Conservation (phyloP, 2,797 vertebrate species). For the Tapirus indicus region DNA sequence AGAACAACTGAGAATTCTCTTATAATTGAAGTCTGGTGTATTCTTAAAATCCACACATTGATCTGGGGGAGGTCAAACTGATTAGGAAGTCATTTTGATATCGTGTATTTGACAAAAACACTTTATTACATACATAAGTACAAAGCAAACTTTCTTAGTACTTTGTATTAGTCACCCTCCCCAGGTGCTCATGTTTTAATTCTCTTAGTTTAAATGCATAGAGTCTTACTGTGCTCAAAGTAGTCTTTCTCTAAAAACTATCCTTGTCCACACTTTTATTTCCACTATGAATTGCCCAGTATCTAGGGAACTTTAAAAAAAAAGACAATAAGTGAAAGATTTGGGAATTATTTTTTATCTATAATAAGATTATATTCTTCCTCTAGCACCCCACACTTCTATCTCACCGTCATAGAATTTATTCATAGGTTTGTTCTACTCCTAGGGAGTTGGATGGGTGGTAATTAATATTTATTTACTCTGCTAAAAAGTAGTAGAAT, state of each 20-base stretch:
- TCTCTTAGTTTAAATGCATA: not conserved
- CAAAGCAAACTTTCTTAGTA: conserved; percentile 28
- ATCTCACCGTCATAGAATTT: not conserved
- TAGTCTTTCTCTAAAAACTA: conserved; percentile 36
- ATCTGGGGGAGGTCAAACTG: not conserved
- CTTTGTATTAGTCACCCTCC: not conserved
- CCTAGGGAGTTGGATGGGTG: not conserved
- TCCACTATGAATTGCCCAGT: conserved; percentile 20
- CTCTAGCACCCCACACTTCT: not conserved
- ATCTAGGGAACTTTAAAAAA: not conserved
- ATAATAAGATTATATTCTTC: not conserved
- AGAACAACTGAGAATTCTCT: conserved; percentile 17
- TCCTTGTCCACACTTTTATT: conserved; percentile 9
- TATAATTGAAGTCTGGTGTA: not conserved
- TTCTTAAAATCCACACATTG: conserved; percentile 4
- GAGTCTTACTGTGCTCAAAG: not conserved
- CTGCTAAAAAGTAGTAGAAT: not conserved
- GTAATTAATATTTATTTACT: not conserved
- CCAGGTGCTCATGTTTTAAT: not conserved
- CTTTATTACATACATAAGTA: not conserved
- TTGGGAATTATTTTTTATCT: conserved; percentile 23
- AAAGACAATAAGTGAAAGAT: not conserved
- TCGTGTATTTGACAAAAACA: not conserved
- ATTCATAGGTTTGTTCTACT: not conserved
- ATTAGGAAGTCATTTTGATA: not conserved